Base-by-base conservation (phyloP, 2,888 invertebrate genomes). In the Hipparchia semele region DNA sequence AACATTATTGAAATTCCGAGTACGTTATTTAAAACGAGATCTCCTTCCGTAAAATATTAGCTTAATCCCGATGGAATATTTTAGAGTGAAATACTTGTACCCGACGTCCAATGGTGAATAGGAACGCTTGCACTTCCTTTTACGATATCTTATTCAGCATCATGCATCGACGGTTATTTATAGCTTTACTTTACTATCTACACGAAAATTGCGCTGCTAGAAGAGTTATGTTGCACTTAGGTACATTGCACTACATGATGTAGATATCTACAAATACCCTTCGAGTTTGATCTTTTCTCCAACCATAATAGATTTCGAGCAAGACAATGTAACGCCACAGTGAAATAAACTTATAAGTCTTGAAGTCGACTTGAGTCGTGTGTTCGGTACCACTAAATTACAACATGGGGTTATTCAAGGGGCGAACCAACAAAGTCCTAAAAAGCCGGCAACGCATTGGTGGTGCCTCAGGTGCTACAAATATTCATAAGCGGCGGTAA, bases 121-220 rank as follows among this genome's bases (percentile, higher is more conserved):
- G 80, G 79, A 83, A 82, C 81, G 80, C 74, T 80, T 86, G 84
- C 85, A 85, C 85, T 85, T 81, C 76, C 76, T 78, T 81, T 77
- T 74, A 76, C 71, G 76, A 79, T 79, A 78, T 76, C 75, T 78
- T 78, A 78, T 78, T 78, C 77, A 79, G 74, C 68, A 68, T 74
- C 74, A 62, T 65, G 69, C 69, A 70, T 70, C 66, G 73, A 68
- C 64, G 58, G 73, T 75, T 73, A 73, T 74, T 74, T 76, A 76
- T 76, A 68, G 66, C 72, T 75, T 76, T 78, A 74, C 75, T 73
- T 73, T 74, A 61, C 76, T 49, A 68, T 58, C 64, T 74, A 56
- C 65, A 69, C 68, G 70, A 71, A 76, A 71, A 76, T 72, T 77
- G 73, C 66, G 70, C 58, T 68, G 68, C 62, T 61, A 64, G 59